Conservation (phyloP, 2,888 invertebrate species). For the Steinernema scapterisci region DNA sequence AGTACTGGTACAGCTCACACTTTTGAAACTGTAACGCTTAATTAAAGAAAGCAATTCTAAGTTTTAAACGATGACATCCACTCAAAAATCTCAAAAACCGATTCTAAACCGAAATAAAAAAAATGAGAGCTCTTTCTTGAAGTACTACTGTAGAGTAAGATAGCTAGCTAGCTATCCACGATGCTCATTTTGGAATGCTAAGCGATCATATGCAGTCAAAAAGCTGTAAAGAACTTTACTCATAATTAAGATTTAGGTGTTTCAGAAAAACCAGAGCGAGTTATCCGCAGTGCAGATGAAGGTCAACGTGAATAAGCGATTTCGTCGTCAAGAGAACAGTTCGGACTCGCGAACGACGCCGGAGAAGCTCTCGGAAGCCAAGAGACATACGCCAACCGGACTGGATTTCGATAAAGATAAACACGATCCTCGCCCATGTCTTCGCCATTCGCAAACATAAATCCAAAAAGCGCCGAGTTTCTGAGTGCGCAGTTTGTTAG, state of each 20-base stretch:
- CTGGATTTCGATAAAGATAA: not conserved
- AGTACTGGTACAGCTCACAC: no score
- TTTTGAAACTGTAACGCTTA: no score
- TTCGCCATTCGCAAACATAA: slow-evolving; percentile 23
- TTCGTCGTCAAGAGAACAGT: not conserved
- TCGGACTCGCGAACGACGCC: not conserved
- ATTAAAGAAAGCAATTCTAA: no score
- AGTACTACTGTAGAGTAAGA: no score
- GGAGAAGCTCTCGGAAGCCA: not conserved
- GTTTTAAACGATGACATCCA: not conserved
- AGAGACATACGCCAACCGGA: slow-evolving; percentile 19
- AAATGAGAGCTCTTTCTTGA: no score
- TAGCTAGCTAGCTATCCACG: no score
- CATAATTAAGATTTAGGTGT: no score
- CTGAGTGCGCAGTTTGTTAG: not conserved
- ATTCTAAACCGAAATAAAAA: no score
- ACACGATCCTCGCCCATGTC: slow-evolving; percentile 15
- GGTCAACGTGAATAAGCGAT: slow-evolving; percentile 6
- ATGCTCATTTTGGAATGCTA: no score
- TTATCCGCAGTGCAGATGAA: not conserved
- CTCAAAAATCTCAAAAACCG: not conserved
- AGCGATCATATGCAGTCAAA: no score
- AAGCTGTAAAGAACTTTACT: no score
- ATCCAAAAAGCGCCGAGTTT: not conserved
- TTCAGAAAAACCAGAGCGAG: no score